These are phyloP conservation scores for Lagodon rhomboides DNA, from an alignment of 2,797 vertebrate genomes.

Conservation along the genomic window DNA sequence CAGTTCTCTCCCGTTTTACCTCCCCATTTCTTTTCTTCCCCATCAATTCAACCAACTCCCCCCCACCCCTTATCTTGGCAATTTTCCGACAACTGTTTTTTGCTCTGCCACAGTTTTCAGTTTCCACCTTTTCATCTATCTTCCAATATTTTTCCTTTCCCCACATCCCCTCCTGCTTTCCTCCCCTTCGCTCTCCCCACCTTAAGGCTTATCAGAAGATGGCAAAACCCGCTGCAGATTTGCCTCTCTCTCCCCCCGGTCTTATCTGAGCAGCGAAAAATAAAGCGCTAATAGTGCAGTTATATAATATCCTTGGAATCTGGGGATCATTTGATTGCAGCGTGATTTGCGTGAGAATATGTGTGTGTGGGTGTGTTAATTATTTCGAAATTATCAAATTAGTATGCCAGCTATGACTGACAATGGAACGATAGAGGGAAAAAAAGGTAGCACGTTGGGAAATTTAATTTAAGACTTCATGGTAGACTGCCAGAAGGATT, in stretches of 20 bases:
- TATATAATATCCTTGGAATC: constrained; percentile 83
- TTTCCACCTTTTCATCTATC: constrained; percentile 51
- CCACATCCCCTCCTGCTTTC: constrained; percentile 38
- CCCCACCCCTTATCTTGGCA: constrained; percentile 63
- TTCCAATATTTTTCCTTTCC: constrained; percentile 39
- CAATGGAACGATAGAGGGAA: constrained; percentile 32
- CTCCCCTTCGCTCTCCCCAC: constrained; percentile 25
- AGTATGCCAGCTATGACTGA: constrained; percentile 39
- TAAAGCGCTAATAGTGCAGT: constrained; percentile 78
- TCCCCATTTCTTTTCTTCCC: constrained; percentile 42
- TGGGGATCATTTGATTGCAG: constrained; percentile 73
- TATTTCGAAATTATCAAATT: constrained; percentile 54
- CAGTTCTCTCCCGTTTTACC: constrained; percentile 60
- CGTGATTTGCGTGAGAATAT: constrained; percentile 40
- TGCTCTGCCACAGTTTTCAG: constrained; percentile 48
- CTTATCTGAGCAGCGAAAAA: constrained; percentile 78
- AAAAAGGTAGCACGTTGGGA: constrained; percentile 6
- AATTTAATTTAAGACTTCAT: constrained; percentile 63
- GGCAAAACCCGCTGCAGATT: constrained; percentile 77
- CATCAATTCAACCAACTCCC: constrained; percentile 56
- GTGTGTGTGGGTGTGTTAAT: constrained; percentile 43
- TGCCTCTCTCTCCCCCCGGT: constrained; percentile 78
- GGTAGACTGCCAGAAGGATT: constrained; percentile 39
- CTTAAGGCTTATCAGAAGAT: constrained; percentile 83
- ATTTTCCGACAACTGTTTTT: constrained; percentile 54